phyloP scores from a whole-genome alignment of 35 echinoderm and acorn worm species.

The Chiridota heheva region DNA sequence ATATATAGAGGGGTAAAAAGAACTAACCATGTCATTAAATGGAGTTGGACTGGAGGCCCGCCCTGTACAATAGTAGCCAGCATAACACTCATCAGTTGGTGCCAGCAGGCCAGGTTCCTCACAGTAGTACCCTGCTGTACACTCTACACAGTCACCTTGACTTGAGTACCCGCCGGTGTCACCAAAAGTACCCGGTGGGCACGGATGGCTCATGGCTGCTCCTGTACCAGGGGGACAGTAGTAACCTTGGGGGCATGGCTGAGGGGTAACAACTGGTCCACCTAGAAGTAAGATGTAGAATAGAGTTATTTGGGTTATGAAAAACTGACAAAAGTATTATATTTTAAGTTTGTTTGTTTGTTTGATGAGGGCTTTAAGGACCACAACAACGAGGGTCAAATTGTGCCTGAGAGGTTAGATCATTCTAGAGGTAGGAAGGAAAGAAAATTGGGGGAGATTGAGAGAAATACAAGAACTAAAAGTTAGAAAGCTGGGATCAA shows the following conservation, averaged over 20 bases:
- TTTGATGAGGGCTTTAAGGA: no score
- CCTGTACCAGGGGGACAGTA: conserved; percentile 87
- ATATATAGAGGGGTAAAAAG: no score
- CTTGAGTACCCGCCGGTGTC: conserved; percentile 49
- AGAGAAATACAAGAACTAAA: no score
- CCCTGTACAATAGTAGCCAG: conserved; percentile 92
- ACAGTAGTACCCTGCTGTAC: conserved; percentile 84
- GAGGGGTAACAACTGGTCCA: conserved; percentile 68
- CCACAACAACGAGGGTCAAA: no score
- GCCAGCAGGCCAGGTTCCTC: conserved; percentile 62
- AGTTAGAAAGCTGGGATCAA: no score
- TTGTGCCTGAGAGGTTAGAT: no score
- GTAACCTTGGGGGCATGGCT: conserved; percentile 78
- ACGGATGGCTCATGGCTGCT: conserved; percentile 55
- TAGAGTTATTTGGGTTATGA: neutral
- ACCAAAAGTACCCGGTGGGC: conserved; percentile 81
- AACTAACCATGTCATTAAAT: conserved; percentile 84
- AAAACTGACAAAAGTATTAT: neutral
- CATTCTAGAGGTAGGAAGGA: no score
- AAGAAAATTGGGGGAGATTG: no score
- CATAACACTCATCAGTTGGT: conserved; percentile 87
- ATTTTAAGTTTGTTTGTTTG: no score
- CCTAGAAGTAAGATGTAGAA: conserved; percentile 19
- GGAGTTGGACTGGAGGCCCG: conserved; percentile 81
- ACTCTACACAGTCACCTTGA: conserved; percentile 67